Conservation (phyloP, 2,888 invertebrate genomes). For the Eumerus sabulonum region DNA sequence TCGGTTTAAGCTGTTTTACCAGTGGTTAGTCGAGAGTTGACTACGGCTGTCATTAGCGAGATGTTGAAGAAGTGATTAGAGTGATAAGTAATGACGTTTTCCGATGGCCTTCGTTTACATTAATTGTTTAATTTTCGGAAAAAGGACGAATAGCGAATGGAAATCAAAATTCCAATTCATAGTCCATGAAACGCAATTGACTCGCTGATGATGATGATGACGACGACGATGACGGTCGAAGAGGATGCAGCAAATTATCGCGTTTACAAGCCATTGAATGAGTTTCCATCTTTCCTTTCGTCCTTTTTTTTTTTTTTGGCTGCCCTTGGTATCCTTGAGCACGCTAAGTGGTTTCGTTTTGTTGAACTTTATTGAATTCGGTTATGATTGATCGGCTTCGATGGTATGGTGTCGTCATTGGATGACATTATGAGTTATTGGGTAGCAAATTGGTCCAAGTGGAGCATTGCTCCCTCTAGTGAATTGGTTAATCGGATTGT, state of each 20-base stretch:
- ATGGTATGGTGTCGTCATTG: too few relatives aligned
- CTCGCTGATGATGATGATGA: background rate
- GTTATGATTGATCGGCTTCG: conserved; percentile 51
- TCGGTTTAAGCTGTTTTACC: conserved; percentile 2
- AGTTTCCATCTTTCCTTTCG: too few relatives aligned
- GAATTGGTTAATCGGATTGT: background rate
- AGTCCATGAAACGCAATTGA: conserved; percentile 55
- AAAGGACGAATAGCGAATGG: conserved; percentile 1
- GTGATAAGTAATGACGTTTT: conserved; percentile 62
- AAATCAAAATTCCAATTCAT: conserved; percentile 58
- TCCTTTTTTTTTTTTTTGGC: background rate
- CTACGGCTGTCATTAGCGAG: conserved; percentile 60
- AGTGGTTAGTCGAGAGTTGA: conserved; percentile 24
- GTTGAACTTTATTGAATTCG: conserved; percentile 26
- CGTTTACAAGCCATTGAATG: conserved; percentile 46
- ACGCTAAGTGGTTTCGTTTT: conserved; percentile 37
- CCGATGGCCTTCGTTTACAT: conserved; percentile 41
- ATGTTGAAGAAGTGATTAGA: conserved; percentile 64
- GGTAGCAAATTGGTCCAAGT: conserved; percentile 42
- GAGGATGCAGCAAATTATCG: conserved; percentile 24
- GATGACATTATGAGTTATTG: conserved; percentile 8
- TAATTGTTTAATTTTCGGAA: conserved; percentile 55
- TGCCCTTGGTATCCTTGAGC: conserved; percentile 4
- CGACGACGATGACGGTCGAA: conserved; percentile 1
- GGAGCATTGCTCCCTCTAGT: conserved; percentile 5